These are phyloP conservation scores for Chironomus striatipennis DNA, from an alignment of 1,140 invertebrate species.

Conservation along the genomic window DNA sequence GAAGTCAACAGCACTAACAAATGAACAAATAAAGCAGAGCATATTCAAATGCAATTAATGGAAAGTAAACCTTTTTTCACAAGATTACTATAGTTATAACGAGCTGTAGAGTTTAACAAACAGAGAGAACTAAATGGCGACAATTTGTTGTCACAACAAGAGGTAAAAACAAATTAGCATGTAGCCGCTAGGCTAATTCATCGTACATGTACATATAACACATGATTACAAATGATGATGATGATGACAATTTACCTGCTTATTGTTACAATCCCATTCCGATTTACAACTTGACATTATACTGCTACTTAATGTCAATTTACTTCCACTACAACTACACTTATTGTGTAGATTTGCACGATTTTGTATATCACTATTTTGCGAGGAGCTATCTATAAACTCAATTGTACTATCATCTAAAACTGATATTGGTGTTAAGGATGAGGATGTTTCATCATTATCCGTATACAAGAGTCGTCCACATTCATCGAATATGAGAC, in stretches of 20 bases:
- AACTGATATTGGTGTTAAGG: not conserved
- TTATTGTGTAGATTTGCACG: conserved; percentile 10
- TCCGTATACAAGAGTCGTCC: not conserved
- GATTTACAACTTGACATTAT: conserved; percentile 5
- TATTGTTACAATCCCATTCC: conserved; percentile 3
- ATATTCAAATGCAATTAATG: no score
- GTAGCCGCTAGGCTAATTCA: not conserved
- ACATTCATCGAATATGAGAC: conserved; percentile 4
- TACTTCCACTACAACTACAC: conserved; percentile 10
- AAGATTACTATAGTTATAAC: no score
- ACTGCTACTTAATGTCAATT: conserved; percentile 2
- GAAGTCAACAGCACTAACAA: no score
- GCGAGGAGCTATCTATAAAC: conserved; percentile 1
- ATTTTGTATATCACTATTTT: conserved; percentile 16
- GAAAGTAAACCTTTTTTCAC: no score
- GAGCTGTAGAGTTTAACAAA: no score
- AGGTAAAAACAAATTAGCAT: conserved; percentile 9
- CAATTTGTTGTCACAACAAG: not conserved
- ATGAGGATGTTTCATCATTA: conserved; percentile 18
- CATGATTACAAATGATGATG: not conserved
- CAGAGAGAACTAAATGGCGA: no score
- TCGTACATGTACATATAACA: not conserved
- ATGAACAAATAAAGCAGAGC: no score
- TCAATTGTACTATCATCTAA: conserved; percentile 22
- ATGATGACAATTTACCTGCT: not conserved